Base-by-base conservation (phyloP, 1,140 invertebrate species). In the Lasioglossum albipes region DNA sequence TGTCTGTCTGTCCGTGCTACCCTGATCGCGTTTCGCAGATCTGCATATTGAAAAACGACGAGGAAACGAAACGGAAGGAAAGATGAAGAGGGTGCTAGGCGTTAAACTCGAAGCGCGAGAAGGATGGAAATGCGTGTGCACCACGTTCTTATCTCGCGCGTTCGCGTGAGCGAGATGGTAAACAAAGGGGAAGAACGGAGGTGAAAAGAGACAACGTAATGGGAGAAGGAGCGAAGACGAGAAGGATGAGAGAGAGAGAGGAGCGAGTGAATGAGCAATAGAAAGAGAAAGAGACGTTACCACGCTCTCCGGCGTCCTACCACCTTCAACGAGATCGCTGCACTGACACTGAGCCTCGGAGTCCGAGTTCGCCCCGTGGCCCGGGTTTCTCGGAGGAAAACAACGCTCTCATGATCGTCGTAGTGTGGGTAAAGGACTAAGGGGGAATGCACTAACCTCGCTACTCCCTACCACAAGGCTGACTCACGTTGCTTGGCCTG, bases 391-490 rank as follows among this genome's bases (percentile, higher is more conserved):
- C 72, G 49, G 75, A 79, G 69, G 84, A 84, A 84, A 87, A 86
- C 79, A 79, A 79, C 73, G 73, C 49, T 71, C 81, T 74, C 75
- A 74, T 77, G 70, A 66, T 75, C 74, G 64, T 12, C 52, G 70
- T 76, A 62, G 82, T 82, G 64, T 86, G 62, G 22, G 62, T 68
- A 87, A 87, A 72, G 76, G 49, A 85, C 79, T 66, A 83, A 86
- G 81, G 87, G 80, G 79, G 83, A 87, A 88, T 85, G 82, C 81
- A 87, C 87, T 82, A 83, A 82, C 74, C 74, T 84, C 80, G 61
- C 70, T 79, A 67, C 75, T 78, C 75, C 69, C 81, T 80, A 79
- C 77, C 59, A 83, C 61, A 70, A 72, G 68, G 84, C 79, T 88
- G 84, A 89, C 85, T 88, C 88, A 86, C 72, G 82, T 79, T 75